A percentile compares a stretch with the other conserved stretches of the same genome.
Evolutionary conservation across 2,888 invertebrate species (phyloP).

Genomic region (Agrochola litura): DNA sequence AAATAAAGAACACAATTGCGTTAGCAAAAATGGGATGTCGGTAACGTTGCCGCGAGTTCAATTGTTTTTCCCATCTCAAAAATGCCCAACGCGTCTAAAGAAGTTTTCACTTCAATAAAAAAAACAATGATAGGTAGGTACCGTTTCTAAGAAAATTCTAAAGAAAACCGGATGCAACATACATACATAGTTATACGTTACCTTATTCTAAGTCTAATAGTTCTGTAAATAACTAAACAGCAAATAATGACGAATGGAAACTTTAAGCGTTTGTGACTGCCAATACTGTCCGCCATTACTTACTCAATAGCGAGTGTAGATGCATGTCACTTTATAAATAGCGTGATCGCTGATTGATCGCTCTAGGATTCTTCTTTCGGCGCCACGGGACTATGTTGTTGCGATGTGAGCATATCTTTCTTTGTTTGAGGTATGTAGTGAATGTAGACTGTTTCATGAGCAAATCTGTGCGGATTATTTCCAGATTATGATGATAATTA

Average conservation of each 20-base stretch:
- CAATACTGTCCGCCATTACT: conserved; percentile 74
- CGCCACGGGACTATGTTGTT: background rate
- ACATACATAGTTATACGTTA: background rate
- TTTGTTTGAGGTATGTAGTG: background rate
- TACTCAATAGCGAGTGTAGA: conserved; percentile 74
- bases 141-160: background rate
- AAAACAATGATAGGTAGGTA: too few species aligned
- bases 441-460: background rate
- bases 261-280: conserved; percentile 61
- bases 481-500: background rate
- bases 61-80: too few species aligned
- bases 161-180: background rate
- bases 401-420: background rate
- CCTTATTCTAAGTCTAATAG: background rate
- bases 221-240: background rate
- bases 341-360: conserved; percentile 57
- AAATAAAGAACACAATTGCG: too few species aligned
- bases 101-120: too few species aligned
- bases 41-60: too few species aligned
- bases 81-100: too few species aligned
- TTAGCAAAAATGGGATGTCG: too few species aligned
- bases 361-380: conserved; percentile 36
- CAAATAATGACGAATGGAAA: conserved; percentile 54
- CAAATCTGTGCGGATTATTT: background rate
- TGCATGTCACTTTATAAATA: conserved; percentile 73